Base-by-base conservation (phyloP, 2,797 vertebrate genomes). In the Rhinogobio ventralis region DNA sequence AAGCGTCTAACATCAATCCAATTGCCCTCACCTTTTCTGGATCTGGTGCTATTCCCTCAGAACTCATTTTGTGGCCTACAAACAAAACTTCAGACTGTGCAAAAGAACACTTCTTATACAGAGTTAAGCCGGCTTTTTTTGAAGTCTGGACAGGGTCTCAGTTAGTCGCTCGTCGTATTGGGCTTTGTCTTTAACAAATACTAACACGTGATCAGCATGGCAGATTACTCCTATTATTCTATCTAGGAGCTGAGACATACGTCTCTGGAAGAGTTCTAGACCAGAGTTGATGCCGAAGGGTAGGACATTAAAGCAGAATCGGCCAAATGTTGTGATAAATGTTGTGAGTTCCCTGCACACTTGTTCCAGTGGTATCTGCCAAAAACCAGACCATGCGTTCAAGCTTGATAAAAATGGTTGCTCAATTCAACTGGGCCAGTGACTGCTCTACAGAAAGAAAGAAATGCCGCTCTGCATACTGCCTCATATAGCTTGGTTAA, bases 221-320 rank as follows among this genome's bases (percentile, higher is more conserved):
- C 74, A 86, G 10, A 86, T 53, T 33, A 57, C 45, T 28, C 74
- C 85, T 15, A 28, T 76, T n/a, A 51, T 57, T 30, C 51, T 39
- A 13, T 83, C 49, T 67, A 84, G 28, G 45, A 82, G n/a, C 72
- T 69, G 62, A 5, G 49, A 86, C 60, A 81, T 76, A 14, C 20
- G 8, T 66, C 14, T 57, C 49, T 83, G 81, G 73, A 83, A 79
- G 30, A 42, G 39, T 9, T 42, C 39, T 9, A 2, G 39, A 42
- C 39, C 8, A 42, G 39, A 42, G 39, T 42, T 42, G 39, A 42
- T 42, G 39, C 39, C 39, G 2, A 42, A 42, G 39, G 39, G 8
- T 9, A 42, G 8, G 8, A 42, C 2, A 42, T 42, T 42, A 42
- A 42, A 42, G 8, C 2, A 42, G 39, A 42, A 42, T 42, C 39